Percentiles rank a stretch among this genome's conserved stretches.
These are phyloP conservation scores for Clanis bilineata DNA, from an alignment of 2,888 invertebrate species.

Conservation along the genomic window DNA sequence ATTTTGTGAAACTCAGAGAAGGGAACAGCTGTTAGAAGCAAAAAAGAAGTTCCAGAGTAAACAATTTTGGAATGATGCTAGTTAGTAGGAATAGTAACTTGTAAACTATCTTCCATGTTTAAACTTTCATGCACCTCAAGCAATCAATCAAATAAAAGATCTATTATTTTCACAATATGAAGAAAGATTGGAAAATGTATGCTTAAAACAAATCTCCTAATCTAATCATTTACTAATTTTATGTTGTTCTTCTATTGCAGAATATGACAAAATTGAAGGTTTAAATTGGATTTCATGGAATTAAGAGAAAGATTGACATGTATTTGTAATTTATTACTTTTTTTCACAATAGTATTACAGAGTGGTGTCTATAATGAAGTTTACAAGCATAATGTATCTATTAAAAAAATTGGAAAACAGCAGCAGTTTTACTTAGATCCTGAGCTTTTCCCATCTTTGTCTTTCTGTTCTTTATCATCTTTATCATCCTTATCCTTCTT, in stretches of 20 bases:
- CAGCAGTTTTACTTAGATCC: constrained; percentile 50
- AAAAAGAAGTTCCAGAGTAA: constrained; percentile 59
- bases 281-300: constrained; percentile 76
- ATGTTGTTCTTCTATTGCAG: constrained; percentile 50
- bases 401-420: constrained; percentile 62
- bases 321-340: constrained; percentile 50
- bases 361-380: constrained; percentile 57
- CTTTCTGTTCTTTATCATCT: constrained; percentile 79
- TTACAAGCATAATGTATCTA: constrained; percentile 65
- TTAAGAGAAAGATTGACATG: constrained; percentile 40
- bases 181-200: no score
- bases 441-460: constrained; percentile 61
- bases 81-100: constrained; percentile 40
- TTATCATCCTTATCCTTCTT: constrained; percentile 85
- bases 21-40: constrained; percentile 40
- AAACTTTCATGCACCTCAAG: not conserved
- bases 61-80: constrained; percentile 54
- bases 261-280: constrained; percentile 71
- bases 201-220: no score
- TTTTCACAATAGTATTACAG: constrained; percentile 52
- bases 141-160: not conserved
- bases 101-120: not conserved
- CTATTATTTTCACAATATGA: no score
- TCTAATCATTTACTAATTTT: no score
- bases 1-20: constrained; percentile 49